A percentile compares a stretch with the other conserved stretches of the same genome.
Conservation (phyloP, 2,113 vertebrate genomes). For the Thymallus thymallus region DNA sequence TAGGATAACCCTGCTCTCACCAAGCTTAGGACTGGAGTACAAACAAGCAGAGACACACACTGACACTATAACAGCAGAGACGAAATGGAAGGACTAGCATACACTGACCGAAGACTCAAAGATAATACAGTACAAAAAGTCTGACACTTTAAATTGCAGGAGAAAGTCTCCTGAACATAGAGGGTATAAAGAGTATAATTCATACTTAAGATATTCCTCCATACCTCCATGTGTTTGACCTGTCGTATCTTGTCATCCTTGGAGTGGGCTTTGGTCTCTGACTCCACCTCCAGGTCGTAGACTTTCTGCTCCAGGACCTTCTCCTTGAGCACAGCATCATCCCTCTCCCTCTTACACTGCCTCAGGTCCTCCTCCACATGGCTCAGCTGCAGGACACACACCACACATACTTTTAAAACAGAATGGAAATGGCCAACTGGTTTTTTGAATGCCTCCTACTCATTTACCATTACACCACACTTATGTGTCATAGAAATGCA, state of each 20-base stretch:
- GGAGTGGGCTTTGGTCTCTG: constrained; percentile 76
- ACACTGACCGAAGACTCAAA: neutral
- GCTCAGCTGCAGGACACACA: constrained; percentile 71
- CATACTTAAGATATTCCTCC: no score
- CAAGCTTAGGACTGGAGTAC: no score
- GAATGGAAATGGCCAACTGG: neutral
- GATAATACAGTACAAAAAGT: no score
- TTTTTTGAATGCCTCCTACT: neutral
- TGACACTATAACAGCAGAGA: no score
- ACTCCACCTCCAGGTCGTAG: constrained; percentile 82
- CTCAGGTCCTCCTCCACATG: constrained; percentile 81
- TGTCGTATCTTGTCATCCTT: constrained; percentile 84
- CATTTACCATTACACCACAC: no score
- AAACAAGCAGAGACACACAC: no score
- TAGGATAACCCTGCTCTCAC: no score
- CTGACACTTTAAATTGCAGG: no score
- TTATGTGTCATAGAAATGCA: neutral
- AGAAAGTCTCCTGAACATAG: no score
- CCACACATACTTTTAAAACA: neutral
- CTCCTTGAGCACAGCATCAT: constrained; percentile 78
- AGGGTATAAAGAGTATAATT: no score
- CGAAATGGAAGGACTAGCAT: no score
- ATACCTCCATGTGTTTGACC: constrained; percentile 89
- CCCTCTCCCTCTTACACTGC: constrained; percentile 79
- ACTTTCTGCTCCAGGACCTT: constrained; percentile 82